Percentiles rank a stretch among this genome's conserved stretches.
These are phyloP conservation scores for Brachypodius melanocephalos DNA, from an alignment of 2,113 vertebrate species.

Conservation along the genomic window DNA sequence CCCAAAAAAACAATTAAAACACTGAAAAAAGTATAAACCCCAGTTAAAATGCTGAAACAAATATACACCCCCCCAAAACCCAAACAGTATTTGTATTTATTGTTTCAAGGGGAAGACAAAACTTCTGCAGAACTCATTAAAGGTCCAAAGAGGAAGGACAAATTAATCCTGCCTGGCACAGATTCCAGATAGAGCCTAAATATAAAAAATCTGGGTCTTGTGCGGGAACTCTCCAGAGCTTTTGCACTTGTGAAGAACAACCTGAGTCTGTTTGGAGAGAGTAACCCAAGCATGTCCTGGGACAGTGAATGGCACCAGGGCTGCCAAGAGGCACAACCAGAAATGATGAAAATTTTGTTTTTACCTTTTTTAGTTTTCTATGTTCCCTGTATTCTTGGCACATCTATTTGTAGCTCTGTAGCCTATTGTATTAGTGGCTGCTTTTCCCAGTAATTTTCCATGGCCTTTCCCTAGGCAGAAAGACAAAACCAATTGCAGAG, in stretches of 20 bases:
- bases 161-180: neutral
- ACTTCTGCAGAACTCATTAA: neutral
- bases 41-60: neutral
- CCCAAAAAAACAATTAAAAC: neutral
- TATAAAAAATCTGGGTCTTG: neutral
- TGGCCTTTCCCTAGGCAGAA: neutral
- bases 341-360: rapidly evolving
- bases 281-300: neutral
- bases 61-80: neutral
- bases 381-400: neutral
- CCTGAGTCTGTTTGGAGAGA: neutral
- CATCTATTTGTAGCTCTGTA: neutral
- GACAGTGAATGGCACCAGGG: neutral
- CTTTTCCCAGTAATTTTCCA: neutral
- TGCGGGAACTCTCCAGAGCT: neutral
- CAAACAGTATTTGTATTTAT: neutral
- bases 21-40: neutral
- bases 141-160: neutral
- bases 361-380: neutral
- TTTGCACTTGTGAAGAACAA: neutral
- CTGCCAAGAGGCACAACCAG: neutral
- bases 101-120: neutral
- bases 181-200: neutral
- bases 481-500: neutral
- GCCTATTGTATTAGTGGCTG: neutral